These are phyloP conservation scores for Odontothrips loti DNA, from an alignment of 2,888 invertebrate genomes.

Conservation along the genomic window DNA sequence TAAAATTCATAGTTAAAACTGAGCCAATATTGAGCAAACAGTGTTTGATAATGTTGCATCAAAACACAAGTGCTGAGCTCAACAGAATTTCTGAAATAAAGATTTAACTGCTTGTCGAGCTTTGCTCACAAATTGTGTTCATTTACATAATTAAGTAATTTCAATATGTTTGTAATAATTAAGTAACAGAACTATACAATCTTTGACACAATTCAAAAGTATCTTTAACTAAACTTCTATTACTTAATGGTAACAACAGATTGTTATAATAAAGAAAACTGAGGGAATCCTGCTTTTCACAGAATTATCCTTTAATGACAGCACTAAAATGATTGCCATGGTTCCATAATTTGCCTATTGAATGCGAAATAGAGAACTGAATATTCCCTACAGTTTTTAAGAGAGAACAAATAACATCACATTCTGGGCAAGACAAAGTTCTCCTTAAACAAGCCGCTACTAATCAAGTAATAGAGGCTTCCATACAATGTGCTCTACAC, in stretches of 20 bases:
- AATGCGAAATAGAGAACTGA: neutral
- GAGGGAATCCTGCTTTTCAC: neutral
- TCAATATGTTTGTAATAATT: conserved; percentile 13
- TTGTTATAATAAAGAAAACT: conserved; percentile 12
- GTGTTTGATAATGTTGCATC: conserved; percentile 21
- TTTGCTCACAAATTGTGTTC: neutral
- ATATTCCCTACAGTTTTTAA: neutral
- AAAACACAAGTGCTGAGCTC: conserved; percentile 17
- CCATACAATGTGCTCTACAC: conserved; percentile 17
- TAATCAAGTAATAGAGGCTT: conserved; percentile 5
- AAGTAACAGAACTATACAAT: conserved; percentile 23
- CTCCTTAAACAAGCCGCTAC: neutral
- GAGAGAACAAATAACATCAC: neutral
- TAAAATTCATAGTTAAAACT: conserved; percentile 2
- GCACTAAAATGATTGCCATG: conserved; percentile 20
- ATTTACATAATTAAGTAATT: neutral
- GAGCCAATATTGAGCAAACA: conserved; percentile 14
- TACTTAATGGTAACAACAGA: conserved; percentile 25
- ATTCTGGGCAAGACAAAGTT: neutral
- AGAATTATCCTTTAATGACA: neutral
- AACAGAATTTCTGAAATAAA: neutral
- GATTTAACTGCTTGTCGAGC: neutral
- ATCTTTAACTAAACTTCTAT: conserved; percentile 11
- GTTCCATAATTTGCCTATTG: neutral
- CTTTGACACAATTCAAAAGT: conserved; percentile 18